Conservation (phyloP, 2,797 vertebrate species). For the Lindbergichthys nudifrons region DNA sequence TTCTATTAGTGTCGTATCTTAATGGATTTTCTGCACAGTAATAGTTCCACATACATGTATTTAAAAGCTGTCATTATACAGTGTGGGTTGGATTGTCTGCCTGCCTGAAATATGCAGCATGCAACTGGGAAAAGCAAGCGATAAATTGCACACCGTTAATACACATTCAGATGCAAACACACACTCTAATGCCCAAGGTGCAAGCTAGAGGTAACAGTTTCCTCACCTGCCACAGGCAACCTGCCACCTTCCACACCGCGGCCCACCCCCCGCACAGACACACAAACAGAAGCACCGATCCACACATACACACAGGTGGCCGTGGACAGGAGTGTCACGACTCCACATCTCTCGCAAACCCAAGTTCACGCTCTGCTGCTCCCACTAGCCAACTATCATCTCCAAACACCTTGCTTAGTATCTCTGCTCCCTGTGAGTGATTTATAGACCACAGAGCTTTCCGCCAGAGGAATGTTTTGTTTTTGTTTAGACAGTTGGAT, state of each 20-base stretch:
- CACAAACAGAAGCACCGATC: constrained; percentile 38
- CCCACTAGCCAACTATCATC: constrained; percentile 77
- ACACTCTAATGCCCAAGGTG: constrained; percentile 42
- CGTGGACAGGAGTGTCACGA: constrained; percentile 73
- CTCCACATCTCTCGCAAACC: constrained; percentile 64
- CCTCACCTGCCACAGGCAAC: constrained; percentile 65
- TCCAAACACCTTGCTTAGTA: constrained; percentile 79
- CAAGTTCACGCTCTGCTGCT: constrained; percentile 75
- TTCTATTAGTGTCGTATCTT: constrained; percentile 36
- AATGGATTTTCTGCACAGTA: constrained; percentile 35
- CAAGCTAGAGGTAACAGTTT: constrained; percentile 71
- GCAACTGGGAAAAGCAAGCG: constrained; percentile 18
- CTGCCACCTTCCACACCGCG: constrained; percentile 65
- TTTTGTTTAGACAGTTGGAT: constrained; percentile 62
- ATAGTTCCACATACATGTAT: constrained; percentile 22
- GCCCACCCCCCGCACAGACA: constrained; percentile 31
- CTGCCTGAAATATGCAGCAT: constrained; percentile 14
- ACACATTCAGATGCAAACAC: constrained; percentile 22
- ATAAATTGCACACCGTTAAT: constrained; percentile 12
- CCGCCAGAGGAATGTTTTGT: constrained; percentile 57
- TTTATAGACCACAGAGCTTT: constrained; percentile 66
- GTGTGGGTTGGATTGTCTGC: constrained; percentile 1
- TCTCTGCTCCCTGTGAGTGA: constrained; percentile 72
- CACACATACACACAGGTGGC: constrained; percentile 67
- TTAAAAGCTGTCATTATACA: constrained; percentile 28